Base-by-base conservation (phyloP, 2,888 invertebrate species). In the Drosophila borborema region DNA sequence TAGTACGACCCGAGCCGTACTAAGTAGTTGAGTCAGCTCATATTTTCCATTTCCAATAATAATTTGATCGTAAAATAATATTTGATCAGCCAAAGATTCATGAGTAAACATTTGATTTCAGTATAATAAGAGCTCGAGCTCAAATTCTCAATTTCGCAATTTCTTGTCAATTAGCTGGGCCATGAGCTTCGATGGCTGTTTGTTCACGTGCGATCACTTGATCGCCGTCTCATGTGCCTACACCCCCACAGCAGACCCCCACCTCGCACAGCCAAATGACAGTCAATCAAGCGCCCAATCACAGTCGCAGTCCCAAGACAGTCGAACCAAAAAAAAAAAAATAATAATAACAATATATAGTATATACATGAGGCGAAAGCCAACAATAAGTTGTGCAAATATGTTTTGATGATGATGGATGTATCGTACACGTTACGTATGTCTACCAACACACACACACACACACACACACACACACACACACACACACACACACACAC, bases 181-280 rank as follows among this genome's bases (percentile, higher is more conserved):
- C 56, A 71, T 53, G 59, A 55, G 64, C 56, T 74, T 64, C 59
- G 49, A 80, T 74, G 48, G 72, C 58, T 31, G 63, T 85, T 89
- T 90, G 63, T 85, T 89, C 86, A 86, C 86, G 90, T 86, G 90
- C 88, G 79, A 79, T 89, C 86, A 89, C 77, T 82, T 89, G 90
- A 86, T 87, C 81, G 53, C 38, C 34, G 28, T 46, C 64, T 68
- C 74, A 82, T 79, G 74, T 85, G 86, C 72, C 73, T 45, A 7
- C 45, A 69, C 74, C 64, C 68, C 53, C 68, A 16, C 40, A 31
- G 9, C 20, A 16, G 18, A 7, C 16, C 41, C 55, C 41, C 41
- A 18, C 1, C 45, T 12, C 41, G 16, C n/a, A 31, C 38, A 31
- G 14, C 43, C 61, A 18, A n/a, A 18, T 49, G 10, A 43, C 36